phyloP scores from a whole-genome alignment of 2,113 vertebrate genomes.

The Cathartes aura region DNA sequence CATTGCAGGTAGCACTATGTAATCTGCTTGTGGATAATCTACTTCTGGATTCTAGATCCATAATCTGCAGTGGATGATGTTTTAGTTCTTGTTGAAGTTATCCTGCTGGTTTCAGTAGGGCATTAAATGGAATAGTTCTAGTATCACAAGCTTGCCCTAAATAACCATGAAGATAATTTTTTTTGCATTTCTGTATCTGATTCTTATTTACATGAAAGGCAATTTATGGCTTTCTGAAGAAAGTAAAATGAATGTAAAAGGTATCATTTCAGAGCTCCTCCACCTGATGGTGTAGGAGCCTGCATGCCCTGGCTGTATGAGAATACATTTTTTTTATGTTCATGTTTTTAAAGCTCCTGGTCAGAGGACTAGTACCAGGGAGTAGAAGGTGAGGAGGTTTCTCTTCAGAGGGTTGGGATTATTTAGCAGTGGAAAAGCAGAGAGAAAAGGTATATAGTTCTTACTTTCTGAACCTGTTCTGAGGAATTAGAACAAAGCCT shows the following conservation, averaged over 20 bases:
- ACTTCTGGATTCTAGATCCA: background rate
- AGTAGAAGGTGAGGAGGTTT: background rate
- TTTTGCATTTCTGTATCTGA: background rate
- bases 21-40: background rate
- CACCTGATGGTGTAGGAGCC: background rate
- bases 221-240: background rate
- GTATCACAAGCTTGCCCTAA: background rate
- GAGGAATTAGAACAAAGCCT: background rate
- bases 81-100: background rate
- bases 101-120: background rate
- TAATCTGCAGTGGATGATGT: background rate
- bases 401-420: background rate
- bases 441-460: background rate
- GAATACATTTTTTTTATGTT: background rate
- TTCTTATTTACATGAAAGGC: background rate
- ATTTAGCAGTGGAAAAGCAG: background rate
- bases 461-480: background rate
- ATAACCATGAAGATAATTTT: background rate
- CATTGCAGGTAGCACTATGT: background rate
- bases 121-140: background rate
- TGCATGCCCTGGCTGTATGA: background rate
- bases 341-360: background rate
- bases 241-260: background rate
- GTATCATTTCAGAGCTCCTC: background rate
- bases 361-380: background rate